Percentiles rank a stretch among this genome's conserved stretches.
These are phyloP conservation scores for Hipparchia semele DNA, from an alignment of 2,888 invertebrate genomes.

Conservation along the genomic window DNA sequence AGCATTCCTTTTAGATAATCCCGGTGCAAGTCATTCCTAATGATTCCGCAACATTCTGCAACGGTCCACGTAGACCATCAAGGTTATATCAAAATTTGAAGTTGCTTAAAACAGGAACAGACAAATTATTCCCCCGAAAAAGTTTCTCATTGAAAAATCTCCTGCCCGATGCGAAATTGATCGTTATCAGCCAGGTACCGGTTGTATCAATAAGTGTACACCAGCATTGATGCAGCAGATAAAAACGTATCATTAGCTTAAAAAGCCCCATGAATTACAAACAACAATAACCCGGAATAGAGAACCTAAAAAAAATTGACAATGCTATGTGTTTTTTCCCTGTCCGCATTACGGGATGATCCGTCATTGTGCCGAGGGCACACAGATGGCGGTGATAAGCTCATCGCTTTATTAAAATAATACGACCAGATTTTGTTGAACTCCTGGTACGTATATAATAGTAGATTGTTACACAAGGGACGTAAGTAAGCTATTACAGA, in stretches of 20 bases:
- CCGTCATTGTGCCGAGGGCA: slow-evolving; percentile 71
- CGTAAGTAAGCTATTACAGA: too few species aligned
- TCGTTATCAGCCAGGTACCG: slow-evolving; percentile 40
- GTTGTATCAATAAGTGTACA: slow-evolving; percentile 42
- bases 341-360: slow-evolving; percentile 79
- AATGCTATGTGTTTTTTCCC: slow-evolving; percentile 64
- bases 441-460: slow-evolving; percentile 45
- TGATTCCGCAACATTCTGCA: too few species aligned
- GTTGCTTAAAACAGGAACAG: background rate
- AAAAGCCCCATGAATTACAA: slow-evolving; percentile 80
- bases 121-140: slow-evolving; percentile 23
- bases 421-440: slow-evolving; percentile 56
- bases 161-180: slow-evolving; percentile 31
- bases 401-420: slow-evolving; percentile 76
- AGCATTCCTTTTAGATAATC: too few species aligned
- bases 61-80: too few species aligned
- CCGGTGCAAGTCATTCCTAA: too few species aligned
- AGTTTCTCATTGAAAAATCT: slow-evolving; percentile 31
- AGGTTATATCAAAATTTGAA: background rate
- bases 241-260: slow-evolving; percentile 82
- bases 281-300: slow-evolving; percentile 74
- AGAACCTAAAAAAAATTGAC: slow-evolving; percentile 67
- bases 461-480: too few species aligned
- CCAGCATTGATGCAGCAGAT: slow-evolving; percentile 59
- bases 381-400: slow-evolving; percentile 78